These are phyloP conservation scores for Holacanthus passer DNA, from an alignment of 2,113 vertebrate species.

Conservation along the genomic window DNA sequence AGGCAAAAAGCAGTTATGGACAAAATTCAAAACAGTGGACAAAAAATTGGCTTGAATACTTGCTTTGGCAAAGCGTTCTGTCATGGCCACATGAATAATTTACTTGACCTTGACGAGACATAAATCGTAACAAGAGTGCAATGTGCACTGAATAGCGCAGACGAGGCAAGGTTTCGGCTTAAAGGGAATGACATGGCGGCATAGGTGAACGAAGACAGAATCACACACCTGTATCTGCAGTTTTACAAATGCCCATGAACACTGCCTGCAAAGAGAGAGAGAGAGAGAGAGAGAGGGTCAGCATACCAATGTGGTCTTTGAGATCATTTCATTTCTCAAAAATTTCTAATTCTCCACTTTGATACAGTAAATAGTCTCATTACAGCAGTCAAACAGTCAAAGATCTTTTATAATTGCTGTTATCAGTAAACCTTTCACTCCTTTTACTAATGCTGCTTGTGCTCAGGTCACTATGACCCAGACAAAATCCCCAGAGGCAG, in stretches of 20 bases:
- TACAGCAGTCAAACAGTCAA: conserved; percentile 12
- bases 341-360: conserved; percentile 31
- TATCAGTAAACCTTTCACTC: conserved; percentile 27
- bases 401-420: conserved; percentile 29
- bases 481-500: conserved; percentile 62
- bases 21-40: too few relatives aligned
- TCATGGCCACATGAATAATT: conserved; percentile 9
- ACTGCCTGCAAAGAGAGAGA: neutral
- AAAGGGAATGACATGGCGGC: neutral
- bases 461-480: conserved; percentile 65
- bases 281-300: conserved; percentile 49
- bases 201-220: neutral
- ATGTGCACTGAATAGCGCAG: conserved; percentile 5
- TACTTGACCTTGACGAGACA: conserved; percentile 20
- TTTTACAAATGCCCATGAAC: conserved; percentile 3
- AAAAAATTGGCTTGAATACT: neutral
- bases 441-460: conserved; percentile 47
- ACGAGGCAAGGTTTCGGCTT: neutral
- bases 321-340: conserved; percentile 35
- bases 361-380: conserved; percentile 19
- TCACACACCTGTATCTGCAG: neutral
- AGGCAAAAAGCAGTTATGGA: neutral
- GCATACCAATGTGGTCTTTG: conserved; percentile 75
- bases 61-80: neutral
- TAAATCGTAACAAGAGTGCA: conserved; percentile 1